Base-by-base conservation (phyloP, 2,888 invertebrate genomes). In the Drosophila macrospina region DNA sequence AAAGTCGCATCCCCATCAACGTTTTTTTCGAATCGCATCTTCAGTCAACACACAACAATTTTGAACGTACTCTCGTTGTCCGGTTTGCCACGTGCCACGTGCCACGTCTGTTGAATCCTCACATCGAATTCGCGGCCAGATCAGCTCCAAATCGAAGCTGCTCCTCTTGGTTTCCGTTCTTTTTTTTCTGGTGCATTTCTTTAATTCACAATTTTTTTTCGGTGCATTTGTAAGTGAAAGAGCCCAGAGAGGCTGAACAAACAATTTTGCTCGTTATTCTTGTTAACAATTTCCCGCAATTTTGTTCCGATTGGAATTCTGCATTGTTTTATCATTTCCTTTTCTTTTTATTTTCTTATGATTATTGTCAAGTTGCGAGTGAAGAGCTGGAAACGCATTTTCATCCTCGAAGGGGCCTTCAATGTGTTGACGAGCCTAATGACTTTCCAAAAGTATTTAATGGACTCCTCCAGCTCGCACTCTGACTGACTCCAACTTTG, bases 391-490 rank as follows among this genome's bases (percentile, higher is more conserved):
- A 51, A 64, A 56, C 42, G 44, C 64, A 34, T 65, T 54, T 36
- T 6, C 55, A 34, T 55, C 26, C 45, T 74, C 45, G 63, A 62
- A 62, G 50, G 65, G 70, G 48, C 37, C 34, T 26, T 30, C 54
- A 69, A 59, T 54, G 59, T 41, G 54, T 32, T 45, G 54, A 15
- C 15, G 39, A 37, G 77, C 51, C 67, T 74, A 71, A 74, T 77
- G 72, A 74, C 74, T 74, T 74, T 71, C 36, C 52, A 34, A 77
- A 74, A 74, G 77, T 77, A 74, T 77, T 74, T 77, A 59, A 72
- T 71, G 44, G 28, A 61, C 52, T 51, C 20, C 28, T 24, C 15
- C 34, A 16, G 48, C 57, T 48, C 16, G 3, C 4, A 11, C 34
- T 28, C 13, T 13, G 15, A 51, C n/a, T n/a, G n/a, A 57, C 57